Evolutionary conservation across 2,797 vertebrate genomes (phyloP).

Genomic region (Neomorphus geoffroyi): DNA sequence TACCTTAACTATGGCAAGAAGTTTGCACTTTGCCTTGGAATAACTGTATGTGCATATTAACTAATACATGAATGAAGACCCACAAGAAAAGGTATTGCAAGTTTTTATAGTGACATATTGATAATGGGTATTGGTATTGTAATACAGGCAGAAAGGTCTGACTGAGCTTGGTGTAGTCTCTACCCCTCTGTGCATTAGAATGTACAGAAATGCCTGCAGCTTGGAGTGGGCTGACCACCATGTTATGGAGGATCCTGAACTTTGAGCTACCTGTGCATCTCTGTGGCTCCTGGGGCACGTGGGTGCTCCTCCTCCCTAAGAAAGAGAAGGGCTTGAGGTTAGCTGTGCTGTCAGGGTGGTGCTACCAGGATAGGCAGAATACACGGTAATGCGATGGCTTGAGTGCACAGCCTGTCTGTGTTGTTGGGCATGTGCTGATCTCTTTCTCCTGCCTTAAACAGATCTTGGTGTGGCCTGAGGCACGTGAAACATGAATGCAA

Average conservation of each 20-base stretch:
- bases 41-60: neutral
- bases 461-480: neutral
- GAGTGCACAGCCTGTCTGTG: rapidly evolving
- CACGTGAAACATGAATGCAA: rapidly evolving
- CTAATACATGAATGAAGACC: neutral
- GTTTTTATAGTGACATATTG: neutral
- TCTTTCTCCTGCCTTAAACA: neutral
- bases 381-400: neutral
- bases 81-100: neutral
- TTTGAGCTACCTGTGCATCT: rapidly evolving
- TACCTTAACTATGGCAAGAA: neutral
- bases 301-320: neutral
- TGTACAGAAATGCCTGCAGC: neutral
- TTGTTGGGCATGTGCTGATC: rapidly evolving
- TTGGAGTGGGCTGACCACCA: neutral
- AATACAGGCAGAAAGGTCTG: neutral
- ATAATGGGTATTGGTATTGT: neutral
- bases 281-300: rapidly evolving
- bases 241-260: neutral
- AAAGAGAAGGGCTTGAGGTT: neutral
- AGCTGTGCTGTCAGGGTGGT: rapidly evolving
- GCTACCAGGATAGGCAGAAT: neutral
- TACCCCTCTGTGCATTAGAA: neutral
- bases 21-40: neutral
- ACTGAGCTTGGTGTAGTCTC: neutral